Base-by-base conservation (phyloP, 2,888 invertebrate species). In the Antheraea yamamai region DNA sequence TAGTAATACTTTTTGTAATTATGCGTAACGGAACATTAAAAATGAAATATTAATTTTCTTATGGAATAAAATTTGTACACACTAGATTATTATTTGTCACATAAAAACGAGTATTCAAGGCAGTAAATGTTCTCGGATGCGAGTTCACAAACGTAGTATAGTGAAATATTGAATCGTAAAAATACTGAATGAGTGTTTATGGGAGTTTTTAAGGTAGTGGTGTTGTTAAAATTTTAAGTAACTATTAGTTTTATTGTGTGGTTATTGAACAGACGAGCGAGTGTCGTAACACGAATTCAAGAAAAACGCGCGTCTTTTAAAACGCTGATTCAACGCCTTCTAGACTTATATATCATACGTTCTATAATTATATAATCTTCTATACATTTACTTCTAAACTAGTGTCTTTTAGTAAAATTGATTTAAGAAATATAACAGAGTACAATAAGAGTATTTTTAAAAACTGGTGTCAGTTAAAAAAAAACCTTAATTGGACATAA, bases 121-220 rank as follows among this genome's bases (percentile, higher is more conserved):
- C 26, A 61, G n/a, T 61, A 66, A 16, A 66, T 66, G 64, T 30
- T 14, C 26, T 30, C 20, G 30, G 26, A 30, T 30, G 30, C 30
- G 16, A 26, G 30, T 30, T 16, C 6, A 30, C 16, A 16, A 66
- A 66, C 26, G 64, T 66, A 66, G 26, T 66, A 4, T 14, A 66
- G 30, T 66, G 64, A 66, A 66, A 10, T 66, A 66, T 66, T 6
- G 16, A 66, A 30, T 66, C 64, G 16, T 66, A 66, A 66, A 64
- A 30, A 30, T 30, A 66, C 64, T 30, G 16, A 30, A 66, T 30
- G 64, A 66, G 64, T 66, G 64, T 66, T 66, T 66, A 66, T 30
- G 64, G 26, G 30, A 30, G 64, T 30, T 66, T 66, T 66, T 66
- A 66, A 16, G 64, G 26, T 30, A 66, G 12, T 66, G 26, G 30